Evolutionary conservation across 2,888 invertebrate species (phyloP), one percentile per base, ranked within the genome.

Genomic region (Amiota mariae): DNA sequence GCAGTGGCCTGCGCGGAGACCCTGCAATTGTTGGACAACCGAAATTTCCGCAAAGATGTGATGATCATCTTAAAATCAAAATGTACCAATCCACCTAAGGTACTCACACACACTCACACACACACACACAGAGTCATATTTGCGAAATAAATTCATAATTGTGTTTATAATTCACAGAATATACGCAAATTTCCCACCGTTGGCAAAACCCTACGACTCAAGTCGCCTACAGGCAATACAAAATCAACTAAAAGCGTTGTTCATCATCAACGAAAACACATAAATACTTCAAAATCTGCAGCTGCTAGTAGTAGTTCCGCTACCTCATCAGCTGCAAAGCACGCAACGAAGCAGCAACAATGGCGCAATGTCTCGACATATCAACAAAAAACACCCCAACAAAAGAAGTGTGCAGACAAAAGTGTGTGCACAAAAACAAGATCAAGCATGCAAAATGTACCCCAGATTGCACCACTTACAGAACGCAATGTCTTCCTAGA

Each of bases 1-100:
- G 91, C 91, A 49, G 92, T 92, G 9, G 91, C 92, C 4, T 91
- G 93, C 84, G 91, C 94, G 76, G 93, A 94, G 81, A 92, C 91
- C 0, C 89, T 93, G 54, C 92, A 94, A 72, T 90, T 95, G 66
- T 91, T 92, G 1, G 93, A 94, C 88, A 92, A 91, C 75, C 91
- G 92, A 73, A 91, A 93, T 78, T 92, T 94, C 70, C 92, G 93
- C 84, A 93, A 93, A 89, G 94, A 94, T 84, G 91, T 95, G 6
- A 91, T 92, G 78, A 89, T 94, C 6, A 91, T 93, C 9, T 91
- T 94, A 15, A 94, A 94, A 86, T 92, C 93, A 67, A 83, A 91
- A 36, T 82, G 82, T 54, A 87, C 81, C 49, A 88, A 87, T 77
- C 82, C 83, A 24, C 59, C 75, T 18, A 89, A 84, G 84, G 88